Conservation (phyloP, 2,888 invertebrate species). For the Carcina quercana region DNA sequence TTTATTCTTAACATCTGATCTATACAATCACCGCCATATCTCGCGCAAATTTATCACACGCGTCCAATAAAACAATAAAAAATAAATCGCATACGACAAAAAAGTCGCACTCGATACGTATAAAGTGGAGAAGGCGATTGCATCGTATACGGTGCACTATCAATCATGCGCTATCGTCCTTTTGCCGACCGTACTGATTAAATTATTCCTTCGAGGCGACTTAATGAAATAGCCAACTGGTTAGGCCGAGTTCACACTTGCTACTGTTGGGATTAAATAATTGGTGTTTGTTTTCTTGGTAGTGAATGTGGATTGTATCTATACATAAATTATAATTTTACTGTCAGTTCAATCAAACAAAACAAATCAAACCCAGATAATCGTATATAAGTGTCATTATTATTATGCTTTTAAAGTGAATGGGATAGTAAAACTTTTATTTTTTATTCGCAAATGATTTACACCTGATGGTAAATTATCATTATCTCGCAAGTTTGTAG, state of each 20-base stretch:
- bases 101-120: constrained; percentile 16
- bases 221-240: constrained; percentile 54
- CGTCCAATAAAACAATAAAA: too few species aligned
- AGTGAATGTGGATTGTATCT: not conserved
- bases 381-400: not conserved
- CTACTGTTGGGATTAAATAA: not conserved
- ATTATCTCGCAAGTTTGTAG: too few species aligned
- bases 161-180: constrained; percentile 68
- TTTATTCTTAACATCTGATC: too few species aligned
- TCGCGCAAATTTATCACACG: constrained; percentile 9
- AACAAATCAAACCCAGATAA: not conserved
- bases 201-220: constrained; percentile 62
- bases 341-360: too few species aligned
- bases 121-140: constrained; percentile 28
- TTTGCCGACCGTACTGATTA: constrained; percentile 65
- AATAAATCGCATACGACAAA: constrained; percentile 8
- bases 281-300: not conserved
- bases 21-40: constrained; percentile 3
- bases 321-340: not conserved
- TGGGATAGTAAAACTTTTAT: not conserved
- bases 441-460: too few species aligned
- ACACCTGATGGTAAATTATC: too few species aligned
- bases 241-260: constrained; percentile 27
- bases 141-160: constrained; percentile 44
- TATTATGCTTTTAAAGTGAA: not conserved